These are phyloP conservation scores for Atta colombica DNA, from an alignment of 1,140 invertebrate genomes.

Conservation along the genomic window DNA sequence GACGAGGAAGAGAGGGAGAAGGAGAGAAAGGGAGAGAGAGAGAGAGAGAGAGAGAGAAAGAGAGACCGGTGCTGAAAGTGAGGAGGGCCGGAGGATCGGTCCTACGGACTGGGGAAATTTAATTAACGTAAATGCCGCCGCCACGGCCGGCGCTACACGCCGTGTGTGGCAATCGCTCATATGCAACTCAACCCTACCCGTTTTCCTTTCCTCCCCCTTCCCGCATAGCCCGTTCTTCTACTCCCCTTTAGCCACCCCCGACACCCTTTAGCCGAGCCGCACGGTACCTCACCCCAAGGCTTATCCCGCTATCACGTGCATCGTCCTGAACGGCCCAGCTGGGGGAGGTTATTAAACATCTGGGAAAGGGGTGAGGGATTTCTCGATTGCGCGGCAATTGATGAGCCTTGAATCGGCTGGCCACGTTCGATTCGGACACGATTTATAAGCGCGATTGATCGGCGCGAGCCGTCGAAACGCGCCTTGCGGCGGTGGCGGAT, in stretches of 20 bases:
- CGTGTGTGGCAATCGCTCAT: constrained; percentile 86
- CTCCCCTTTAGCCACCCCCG: not conserved
- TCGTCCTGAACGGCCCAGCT: constrained; percentile 66
- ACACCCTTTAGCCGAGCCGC: constrained; percentile 19
- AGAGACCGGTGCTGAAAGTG: constrained; percentile 63
- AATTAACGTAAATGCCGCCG: constrained; percentile 87
- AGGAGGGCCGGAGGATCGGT: constrained; percentile 70
- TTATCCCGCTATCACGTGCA: constrained; percentile 68
- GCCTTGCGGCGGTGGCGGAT: constrained; percentile 36
- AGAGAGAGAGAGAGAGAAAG: constrained; percentile 40
- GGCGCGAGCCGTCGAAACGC: not conserved
- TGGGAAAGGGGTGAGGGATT: constrained; percentile 64
- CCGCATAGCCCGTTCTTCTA: constrained; percentile 9
- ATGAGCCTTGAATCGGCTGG: constrained; percentile 67
- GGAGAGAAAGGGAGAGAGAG: constrained; percentile 49
- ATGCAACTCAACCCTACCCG: constrained; percentile 80
- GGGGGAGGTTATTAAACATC: constrained; percentile 75
- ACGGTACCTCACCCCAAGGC: constrained; percentile 63
- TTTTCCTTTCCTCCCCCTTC: constrained; percentile 22
- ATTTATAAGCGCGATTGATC: constrained; percentile 59
- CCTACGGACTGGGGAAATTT: constrained; percentile 84
- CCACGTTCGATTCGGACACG: constrained; percentile 33
- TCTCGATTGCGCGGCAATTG: constrained; percentile 70
- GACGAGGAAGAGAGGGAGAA: constrained; percentile 46
- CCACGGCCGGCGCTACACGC: constrained; percentile 82